Base-by-base conservation (phyloP, 2,888 invertebrate species). In the Biston betularia region DNA sequence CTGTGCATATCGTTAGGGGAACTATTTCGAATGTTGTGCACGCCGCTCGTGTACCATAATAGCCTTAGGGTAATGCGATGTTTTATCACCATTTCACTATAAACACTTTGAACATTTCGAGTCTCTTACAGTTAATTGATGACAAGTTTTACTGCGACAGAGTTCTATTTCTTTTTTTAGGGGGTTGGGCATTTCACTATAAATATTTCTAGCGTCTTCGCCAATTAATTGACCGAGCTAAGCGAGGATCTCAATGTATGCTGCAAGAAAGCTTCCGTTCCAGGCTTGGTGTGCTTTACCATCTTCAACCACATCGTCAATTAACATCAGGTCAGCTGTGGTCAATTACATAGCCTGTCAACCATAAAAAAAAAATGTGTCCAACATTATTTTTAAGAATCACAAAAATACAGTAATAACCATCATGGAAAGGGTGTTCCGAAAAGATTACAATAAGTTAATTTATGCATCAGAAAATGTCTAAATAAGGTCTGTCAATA, bases 1-100 rank as follows among this genome's bases (percentile, higher is more conserved):
- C 83, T 80, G 84, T 87, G 87, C 87, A 89, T 84, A 82, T 79
- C 79, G 85, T 77, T 80, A 77, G 85, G 87, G 86, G 86, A 85
- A 89, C 88, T 86, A 84, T 86, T 87, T 78, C 80, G 75, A 83
- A 85, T 84, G 84, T 77, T 84, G 81, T 82, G 81, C 58, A 62
- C 65, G 61, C 58, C 80, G 78, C 78, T 81, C 83, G 86, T 89
- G 79, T 82, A 83, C 79, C 81, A 78, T 92, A 89, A 90, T 88
- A 86, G 89, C 81, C 90, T 87, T 77, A 86, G 85, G 89, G 88
- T 66, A 40, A 58, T 49, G 52, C 10, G 34, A 49, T 44, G 50
- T 54, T 42, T 46, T 58, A 46, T 40, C 35, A 24, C 52, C 45
- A 10, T 56, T 42, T 60, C 53, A 33, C 34, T 49, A 14, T 53